A percentile compares a stretch with the other conserved stretches of the same genome.
Evolutionary conservation across 2,888 invertebrate genomes (phyloP).

Genomic region (Scaptomyza parva): DNA sequence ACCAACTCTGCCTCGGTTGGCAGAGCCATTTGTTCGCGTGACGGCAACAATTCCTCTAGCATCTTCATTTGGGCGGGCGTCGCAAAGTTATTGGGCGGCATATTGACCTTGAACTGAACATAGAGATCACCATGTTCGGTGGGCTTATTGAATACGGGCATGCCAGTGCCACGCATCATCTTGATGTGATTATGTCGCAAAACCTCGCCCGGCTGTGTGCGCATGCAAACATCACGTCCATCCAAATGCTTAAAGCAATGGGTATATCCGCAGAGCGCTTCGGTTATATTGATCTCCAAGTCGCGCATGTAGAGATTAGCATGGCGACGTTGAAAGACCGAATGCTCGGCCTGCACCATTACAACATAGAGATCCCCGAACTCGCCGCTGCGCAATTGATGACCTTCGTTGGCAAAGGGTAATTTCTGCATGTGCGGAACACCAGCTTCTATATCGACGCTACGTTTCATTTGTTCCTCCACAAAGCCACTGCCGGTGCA

Average conservation of each 20-base stretch:
- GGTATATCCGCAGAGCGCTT: conserved; percentile 95
- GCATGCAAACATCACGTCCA: conserved; percentile 92
- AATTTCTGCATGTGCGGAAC: conserved; percentile 95
- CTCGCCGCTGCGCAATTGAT: conserved; percentile 94
- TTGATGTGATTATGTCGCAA: conserved; percentile 91
- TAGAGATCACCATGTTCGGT: conserved; percentile 94
- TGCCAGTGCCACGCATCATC: conserved; percentile 93
- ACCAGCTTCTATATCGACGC: conserved; percentile 95
- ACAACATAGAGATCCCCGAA: conserved; percentile 96
- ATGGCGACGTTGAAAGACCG: conserved; percentile 91
- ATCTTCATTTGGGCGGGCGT: conserved; percentile 88
- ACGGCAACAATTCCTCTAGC: conserved; percentile 91
- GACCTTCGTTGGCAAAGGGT: conserved; percentile 94
- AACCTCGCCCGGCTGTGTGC: conserved; percentile 91
- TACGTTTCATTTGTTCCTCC: conserved; percentile 92
- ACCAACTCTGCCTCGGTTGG: conserved; percentile 94
- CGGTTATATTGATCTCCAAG: conserved; percentile 91
- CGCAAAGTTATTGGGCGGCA: conserved; percentile 93
- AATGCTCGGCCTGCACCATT: conserved; percentile 92
- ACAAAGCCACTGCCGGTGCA: conserved; percentile 94
- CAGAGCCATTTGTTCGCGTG: conserved; percentile 89
- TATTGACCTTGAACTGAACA: conserved; percentile 93
- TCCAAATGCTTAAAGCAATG: conserved; percentile 95
- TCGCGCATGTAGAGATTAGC: conserved; percentile 90
- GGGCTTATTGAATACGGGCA: conserved; percentile 94